These are phyloP conservation scores for Harpagoxenus sublaevis DNA, from an alignment of 2,888 invertebrate genomes.

Conservation along the genomic window DNA sequence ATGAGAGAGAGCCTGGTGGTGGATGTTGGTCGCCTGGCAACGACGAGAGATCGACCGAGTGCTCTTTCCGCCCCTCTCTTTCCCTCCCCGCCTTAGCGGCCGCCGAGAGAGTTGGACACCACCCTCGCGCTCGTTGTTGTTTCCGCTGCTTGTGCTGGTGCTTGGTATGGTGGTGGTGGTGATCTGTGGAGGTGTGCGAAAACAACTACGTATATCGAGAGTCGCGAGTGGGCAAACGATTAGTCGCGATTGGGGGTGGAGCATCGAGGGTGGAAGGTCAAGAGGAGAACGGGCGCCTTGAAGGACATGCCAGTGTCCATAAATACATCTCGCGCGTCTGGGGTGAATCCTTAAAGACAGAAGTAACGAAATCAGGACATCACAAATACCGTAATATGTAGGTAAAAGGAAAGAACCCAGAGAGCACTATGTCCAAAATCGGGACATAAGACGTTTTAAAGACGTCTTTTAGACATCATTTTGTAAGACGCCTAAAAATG, in stretches of 20 bases:
- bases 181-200: constrained; percentile 24
- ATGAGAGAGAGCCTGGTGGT: constrained; percentile 66
- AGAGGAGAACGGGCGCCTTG: constrained; percentile 19
- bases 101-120: constrained; percentile 48
- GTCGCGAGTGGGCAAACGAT: constrained; percentile 27
- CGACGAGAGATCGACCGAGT: constrained; percentile 85
- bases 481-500: no score
- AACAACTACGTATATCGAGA: constrained; percentile 21
- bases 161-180: neutral
- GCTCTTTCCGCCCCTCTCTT: constrained; percentile 82
- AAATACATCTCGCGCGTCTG: constrained; percentile 19
- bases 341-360: constrained; percentile 1
- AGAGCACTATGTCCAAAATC: no score
- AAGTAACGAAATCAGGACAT: constrained; percentile 21
- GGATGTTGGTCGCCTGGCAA: constrained; percentile 84
- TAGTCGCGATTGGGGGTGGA: constrained; percentile 24
- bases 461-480: no score
- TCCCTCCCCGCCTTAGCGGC: constrained; percentile 31
- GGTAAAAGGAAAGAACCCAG: neutral
- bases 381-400: neutral
- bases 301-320: constrained; percentile 27
- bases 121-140: constrained; percentile 48
- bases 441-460: no score
- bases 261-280: constrained; percentile 48
- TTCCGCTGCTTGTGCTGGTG: constrained; percentile 17